Base-by-base conservation (phyloP, 2,113 vertebrate genomes). In the Stigmatopora argus region DNA sequence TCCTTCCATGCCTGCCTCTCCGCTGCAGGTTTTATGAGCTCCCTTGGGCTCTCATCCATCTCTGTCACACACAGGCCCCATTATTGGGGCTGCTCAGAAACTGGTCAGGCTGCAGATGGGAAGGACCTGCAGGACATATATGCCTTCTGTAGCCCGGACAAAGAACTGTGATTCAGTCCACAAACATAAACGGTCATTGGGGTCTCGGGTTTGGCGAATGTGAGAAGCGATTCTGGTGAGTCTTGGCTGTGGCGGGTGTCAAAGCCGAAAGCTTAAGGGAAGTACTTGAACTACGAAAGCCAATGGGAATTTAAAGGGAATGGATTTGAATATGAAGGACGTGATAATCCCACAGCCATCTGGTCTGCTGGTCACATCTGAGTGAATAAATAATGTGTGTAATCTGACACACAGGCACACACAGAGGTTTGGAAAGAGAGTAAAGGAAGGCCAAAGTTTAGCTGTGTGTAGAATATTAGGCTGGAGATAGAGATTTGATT, bases 21-120 rank as follows among this genome's bases (percentile, higher is more conserved):
- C 26, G 48, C 84, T 89, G 84, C 85, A 90, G 90, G 84, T 91
- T 91, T 91, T 90, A 91, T 91, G 86, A 90, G 90, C 79, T 91
- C 90, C 90, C 89, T 78, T 91, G 90, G 89, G 89, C 89, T 90
- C 89, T 84, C 86, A 91, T 91, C 90, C 89, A 90, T 91, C 90
- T 91, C 83, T 90, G 89, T 91, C 90, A 90, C 88, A 90, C 88
- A 90, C 88, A 88, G 86, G 87, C 84, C 86, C 89, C 88, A 89
- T 91, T 90, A 91, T 89, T 90, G 88, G 82, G 83, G 79, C 87
- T 81, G 83, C 83, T 87, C 80, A 81, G 77, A 83, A 85, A 89
- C 85, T 83, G 86, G 84, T 84, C 62, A 74, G 80, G 79, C 85
- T 82, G 86, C 89, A 89, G 89, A 89, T 90, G 90, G 84, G 86